phyloP scores from a whole-genome alignment of 2,797 vertebrate genomes.

The Anabas testudineus region DNA sequence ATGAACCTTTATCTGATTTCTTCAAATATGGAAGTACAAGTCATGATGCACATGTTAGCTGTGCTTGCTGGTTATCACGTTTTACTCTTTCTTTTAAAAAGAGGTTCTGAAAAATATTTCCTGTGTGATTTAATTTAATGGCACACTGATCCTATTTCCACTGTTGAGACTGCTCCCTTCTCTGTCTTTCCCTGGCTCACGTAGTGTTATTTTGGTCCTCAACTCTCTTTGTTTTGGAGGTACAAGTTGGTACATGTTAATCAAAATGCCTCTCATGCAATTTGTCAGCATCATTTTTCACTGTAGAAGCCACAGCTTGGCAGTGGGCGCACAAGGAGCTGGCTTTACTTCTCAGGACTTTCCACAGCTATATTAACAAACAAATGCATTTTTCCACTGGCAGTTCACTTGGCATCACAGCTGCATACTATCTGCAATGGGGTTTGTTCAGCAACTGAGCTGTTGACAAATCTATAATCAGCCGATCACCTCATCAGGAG shows the following conservation, averaged over 20 bases:
- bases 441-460: slow-evolving; percentile 73
- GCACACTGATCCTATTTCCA: slow-evolving; percentile 17
- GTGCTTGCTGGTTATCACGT: neutral
- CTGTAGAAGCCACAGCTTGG: slow-evolving; percentile 71
- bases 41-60: neutral
- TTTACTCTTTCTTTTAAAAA: neutral
- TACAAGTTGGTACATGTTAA: slow-evolving; percentile 74
- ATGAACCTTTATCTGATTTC: slow-evolving; percentile 51
- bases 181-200: slow-evolving; percentile 32
- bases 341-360: slow-evolving; percentile 72
- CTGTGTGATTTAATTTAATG: slow-evolving; percentile 23
- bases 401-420: slow-evolving; percentile 61
- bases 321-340: slow-evolving; percentile 57
- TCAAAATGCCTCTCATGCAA: slow-evolving; percentile 76
- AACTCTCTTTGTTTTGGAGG: slow-evolving; percentile 71
- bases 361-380: slow-evolving; percentile 78
- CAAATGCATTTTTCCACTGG: slow-evolving; percentile 74
- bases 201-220: slow-evolving; percentile 64
- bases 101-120: slow-evolving; percentile 1
- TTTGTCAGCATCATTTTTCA: slow-evolving; percentile 70
- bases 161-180: slow-evolving; percentile 19
- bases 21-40: slow-evolving; percentile 38
- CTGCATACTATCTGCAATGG: slow-evolving; percentile 62
- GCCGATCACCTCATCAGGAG: slow-evolving; percentile 73
- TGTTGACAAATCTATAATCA: slow-evolving; percentile 78